Percentiles rank a stretch among this genome's conserved stretches.
phyloP scores from a whole-genome alignment of 2,113 vertebrate species.

The Puffinus mauretanicus region DNA sequence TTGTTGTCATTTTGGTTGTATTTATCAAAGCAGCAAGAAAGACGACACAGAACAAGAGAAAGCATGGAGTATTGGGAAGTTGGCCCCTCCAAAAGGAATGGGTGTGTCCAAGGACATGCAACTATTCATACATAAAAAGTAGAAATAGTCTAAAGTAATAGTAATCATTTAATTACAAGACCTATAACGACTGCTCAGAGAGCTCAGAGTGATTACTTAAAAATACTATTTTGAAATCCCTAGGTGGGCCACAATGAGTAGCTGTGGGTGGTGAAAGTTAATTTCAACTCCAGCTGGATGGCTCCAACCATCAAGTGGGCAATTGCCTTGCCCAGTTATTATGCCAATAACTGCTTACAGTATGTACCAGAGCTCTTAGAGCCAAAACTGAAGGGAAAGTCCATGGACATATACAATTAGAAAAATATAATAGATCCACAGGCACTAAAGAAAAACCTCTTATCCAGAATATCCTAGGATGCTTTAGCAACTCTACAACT shows the following conservation, averaged over 20 bases:
- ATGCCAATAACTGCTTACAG: neutral
- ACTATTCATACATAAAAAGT: neutral
- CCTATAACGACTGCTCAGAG: fast-evolving
- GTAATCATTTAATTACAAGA: neutral
- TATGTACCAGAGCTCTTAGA: neutral
- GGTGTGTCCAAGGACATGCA: neutral
- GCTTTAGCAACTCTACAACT: neutral
- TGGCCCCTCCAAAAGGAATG: neutral
- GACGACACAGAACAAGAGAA: neutral
- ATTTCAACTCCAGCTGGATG: neutral
- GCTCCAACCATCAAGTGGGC: neutral
- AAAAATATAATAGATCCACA: neutral
- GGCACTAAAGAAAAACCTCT: neutral
- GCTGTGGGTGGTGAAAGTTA: neutral
- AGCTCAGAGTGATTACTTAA: neutral
- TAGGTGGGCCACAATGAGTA: neutral
- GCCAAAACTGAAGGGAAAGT: neutral
- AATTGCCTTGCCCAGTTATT: neutral
- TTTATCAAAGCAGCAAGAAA: neutral
- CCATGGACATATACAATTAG: neutral
- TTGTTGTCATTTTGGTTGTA: neutral
- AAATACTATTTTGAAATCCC: neutral
- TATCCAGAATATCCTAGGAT: neutral
- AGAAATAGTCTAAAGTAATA: neutral
- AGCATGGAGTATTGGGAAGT: neutral